Evolutionary conservation across 1,140 invertebrate genomes (phyloP), one percentile per base, ranked within the genome.

Genomic region (Drosophila persimilis): DNA sequence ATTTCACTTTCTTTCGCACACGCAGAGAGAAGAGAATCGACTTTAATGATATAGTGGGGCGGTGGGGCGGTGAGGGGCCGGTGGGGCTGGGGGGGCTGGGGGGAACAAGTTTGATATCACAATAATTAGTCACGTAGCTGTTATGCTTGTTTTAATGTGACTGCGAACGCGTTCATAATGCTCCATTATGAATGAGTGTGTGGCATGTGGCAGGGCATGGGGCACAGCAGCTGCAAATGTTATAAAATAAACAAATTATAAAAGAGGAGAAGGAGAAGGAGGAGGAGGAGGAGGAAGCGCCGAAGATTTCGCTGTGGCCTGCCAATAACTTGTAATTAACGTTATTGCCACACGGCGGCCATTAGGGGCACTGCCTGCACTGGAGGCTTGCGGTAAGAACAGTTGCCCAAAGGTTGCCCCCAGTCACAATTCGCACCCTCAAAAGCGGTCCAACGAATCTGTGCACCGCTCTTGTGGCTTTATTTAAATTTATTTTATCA

Each of bases 81-180:
- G 1, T 2, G 20, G 20, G 20, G 1, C 20, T 1, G 20, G 2
- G 20, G 20, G 47, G n/a, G n/a, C n/a, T n/a, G n/a, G n/a, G 15
- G 61, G 60, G 62, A 67, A 66, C 47, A 76, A 63, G 61, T 69
- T 88, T 89, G 80, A 81, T 89, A 81, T 78, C 78, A 89, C 81
- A 76, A 81, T 89, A 89, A 89, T 89, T 89, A 89, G 86, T 89
- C 86, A 89, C 85, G 86, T 89, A 86, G 80, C 76, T 81, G 80
- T 85, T 85, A 85, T 89, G 74, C 67, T 89, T 89, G 71, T 79
- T 88, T 83, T 88, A 83, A 86, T 88, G 83, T 62, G 79, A 60
- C 74, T 67, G 70, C 61, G 72, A 79, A 88, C 75, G 83, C 83
- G 84, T 77, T 84, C 72, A 88, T 88, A 88, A 79, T 84, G 76